Evolutionary conservation across 2,113 vertebrate genomes (phyloP).

Genomic region (Smithornis capensis): DNA sequence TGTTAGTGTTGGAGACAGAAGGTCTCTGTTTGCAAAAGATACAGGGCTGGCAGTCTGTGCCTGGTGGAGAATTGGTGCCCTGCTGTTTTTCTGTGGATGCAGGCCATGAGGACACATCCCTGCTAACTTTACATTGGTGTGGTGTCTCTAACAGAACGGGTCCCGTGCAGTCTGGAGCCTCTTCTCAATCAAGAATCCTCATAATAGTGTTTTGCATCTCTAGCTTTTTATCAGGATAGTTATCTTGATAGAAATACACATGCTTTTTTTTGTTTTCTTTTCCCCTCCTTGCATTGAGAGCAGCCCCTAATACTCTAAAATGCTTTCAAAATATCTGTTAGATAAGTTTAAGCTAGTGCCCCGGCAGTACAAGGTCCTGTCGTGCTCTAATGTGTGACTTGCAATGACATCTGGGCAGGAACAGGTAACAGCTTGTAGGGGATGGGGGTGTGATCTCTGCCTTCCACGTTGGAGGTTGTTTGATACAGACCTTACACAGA

Average conservation of each 20-base stretch:
- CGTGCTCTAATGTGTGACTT: not conserved
- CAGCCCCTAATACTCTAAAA: not conserved
- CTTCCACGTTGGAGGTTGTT: rapidly evolving
- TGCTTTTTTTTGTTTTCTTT: not conserved
- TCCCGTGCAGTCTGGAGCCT: not conserved
- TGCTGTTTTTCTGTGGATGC: not conserved
- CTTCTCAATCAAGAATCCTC: not conserved
- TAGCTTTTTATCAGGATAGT: not conserved
- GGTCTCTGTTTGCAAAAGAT: not conserved
- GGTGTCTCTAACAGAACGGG: not conserved
- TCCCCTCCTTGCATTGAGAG: not conserved
- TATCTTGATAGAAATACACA: not conserved
- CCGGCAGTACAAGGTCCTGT: not conserved
- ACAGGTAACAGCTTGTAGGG: not conserved
- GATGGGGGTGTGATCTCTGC: not conserved
- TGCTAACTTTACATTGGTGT: rapidly evolving
- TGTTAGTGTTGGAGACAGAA: not conserved
- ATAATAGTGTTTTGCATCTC: not conserved
- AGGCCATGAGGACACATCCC: not conserved
- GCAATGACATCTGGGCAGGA: not conserved
- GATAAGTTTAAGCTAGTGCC: not conserved
- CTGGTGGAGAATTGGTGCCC: not conserved
- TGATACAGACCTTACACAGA: not conserved
- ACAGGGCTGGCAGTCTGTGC: not conserved
- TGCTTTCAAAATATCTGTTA: not conserved